Evolutionary conservation across 2,797 vertebrate genomes (phyloP), one percentile per base, ranked within the genome.

Genomic region (Danio jaintianensis): DNA sequence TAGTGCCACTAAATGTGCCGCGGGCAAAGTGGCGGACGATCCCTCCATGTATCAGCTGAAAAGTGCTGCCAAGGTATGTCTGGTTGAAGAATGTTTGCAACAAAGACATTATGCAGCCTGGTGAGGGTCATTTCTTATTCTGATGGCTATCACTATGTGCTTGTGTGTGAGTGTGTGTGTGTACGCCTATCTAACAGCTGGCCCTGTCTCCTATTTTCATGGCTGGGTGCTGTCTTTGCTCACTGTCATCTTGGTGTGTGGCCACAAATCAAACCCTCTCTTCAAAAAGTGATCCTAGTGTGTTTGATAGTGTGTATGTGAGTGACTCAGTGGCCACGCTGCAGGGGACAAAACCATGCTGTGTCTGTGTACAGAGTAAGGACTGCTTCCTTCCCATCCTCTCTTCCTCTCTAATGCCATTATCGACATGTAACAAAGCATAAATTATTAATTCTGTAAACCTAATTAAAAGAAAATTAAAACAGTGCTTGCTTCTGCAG

Each of bases 1-100:
- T 70, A 88, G 98, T 72, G 97, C 98, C 83, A 99, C 98, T 79
- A 99, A 99, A 89, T 98, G 97, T 88, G 97, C 98, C 3, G 95
- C 98, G 0, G 97, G 98, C 83, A 99, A 99, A 84, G 92, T 96
- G 0, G 96, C 97, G 0, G 98, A 99, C 12, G 97, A 99, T 89
- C 96, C 97, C 0, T 99, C 98, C 77, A 99, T 99, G 98, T 98
- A 99, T 89, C 98, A 99, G 89, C 94, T 99, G 85, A 99, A 99
- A 90, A 96, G 97, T 6, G 97, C 98, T 0, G 98, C 98, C 86
- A 99, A 99, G 96, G 98, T 99, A 92, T 67, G 36, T 58, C 67
- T 70, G 55, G 68, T 88, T 84, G 88, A 84, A 38, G 29, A 73
- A 36, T 63, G 56, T 75, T 81, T 69, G 74, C 86, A 82, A 86